These are phyloP conservation scores for Trogon melanurus DNA, from an alignment of 2,113 vertebrate genomes.

Conservation along the genomic window DNA sequence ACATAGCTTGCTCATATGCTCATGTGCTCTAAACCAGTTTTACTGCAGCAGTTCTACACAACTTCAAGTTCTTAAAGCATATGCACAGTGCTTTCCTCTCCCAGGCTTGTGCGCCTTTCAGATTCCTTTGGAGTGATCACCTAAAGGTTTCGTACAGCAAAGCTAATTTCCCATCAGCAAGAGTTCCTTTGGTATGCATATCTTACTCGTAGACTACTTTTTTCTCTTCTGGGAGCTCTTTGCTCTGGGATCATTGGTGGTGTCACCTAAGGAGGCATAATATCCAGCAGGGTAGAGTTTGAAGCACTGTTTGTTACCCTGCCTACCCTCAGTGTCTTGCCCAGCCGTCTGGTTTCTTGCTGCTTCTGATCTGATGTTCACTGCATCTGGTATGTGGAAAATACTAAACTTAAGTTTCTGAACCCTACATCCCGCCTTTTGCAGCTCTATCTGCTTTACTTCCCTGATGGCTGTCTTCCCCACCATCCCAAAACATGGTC, in stretches of 20 bases:
- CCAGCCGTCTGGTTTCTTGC: neutral
- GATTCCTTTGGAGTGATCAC: neutral
- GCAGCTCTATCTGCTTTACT: neutral
- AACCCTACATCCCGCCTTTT: neutral
- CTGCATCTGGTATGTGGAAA: too few relatives aligned
- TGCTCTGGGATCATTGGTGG: neutral
- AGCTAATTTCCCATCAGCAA: neutral
- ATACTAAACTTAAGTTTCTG: neutral
- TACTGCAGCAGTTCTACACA: neutral
- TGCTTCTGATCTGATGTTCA: neutral
- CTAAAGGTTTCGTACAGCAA: neutral
- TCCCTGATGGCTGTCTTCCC: rapidly evolving
- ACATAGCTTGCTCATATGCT: too few relatives aligned
- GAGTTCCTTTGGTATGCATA: neutral
- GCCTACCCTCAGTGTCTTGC: neutral
- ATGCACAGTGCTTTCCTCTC: neutral
- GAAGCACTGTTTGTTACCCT: neutral
- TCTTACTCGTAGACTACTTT: neutral
- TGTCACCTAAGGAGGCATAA: neutral
- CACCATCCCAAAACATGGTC: neutral
- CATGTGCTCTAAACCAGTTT: neutral
- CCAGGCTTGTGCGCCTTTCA: neutral
- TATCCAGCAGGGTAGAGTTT: neutral
- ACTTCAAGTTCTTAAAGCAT: neutral
- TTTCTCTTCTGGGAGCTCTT: neutral